phyloP scores from a whole-genome alignment of 2,113 vertebrate genomes.

The Anhinga rufa region DNA sequence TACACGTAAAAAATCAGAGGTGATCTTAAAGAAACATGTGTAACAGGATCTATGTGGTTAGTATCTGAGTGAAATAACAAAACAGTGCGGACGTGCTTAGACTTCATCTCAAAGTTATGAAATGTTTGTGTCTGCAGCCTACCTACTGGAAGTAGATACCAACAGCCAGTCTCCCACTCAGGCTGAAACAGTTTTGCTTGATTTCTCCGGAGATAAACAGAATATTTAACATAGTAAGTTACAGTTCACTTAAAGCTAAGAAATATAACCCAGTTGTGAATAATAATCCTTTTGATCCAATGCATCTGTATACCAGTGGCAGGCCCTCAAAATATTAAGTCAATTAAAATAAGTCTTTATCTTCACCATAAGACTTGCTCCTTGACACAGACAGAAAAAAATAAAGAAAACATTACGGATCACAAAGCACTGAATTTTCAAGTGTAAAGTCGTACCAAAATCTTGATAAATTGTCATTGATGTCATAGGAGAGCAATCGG shows the following conservation, averaged over 20 bases:
- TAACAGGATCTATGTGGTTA: background rate
- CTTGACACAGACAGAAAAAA: background rate
- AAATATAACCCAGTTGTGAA: background rate
- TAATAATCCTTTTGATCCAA: background rate
- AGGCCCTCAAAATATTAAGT: background rate
- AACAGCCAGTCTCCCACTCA: background rate
- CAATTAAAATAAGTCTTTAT: background rate
- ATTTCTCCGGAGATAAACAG: constrained; percentile 9
- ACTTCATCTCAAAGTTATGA: background rate
- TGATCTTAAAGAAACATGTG: background rate
- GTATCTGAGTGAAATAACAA: background rate
- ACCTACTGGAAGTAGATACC: background rate
- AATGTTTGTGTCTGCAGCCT: background rate
- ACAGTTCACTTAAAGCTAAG: background rate
- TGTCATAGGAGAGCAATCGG: constrained; percentile 75
- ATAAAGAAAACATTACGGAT: constrained; percentile 55
- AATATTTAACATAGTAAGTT: background rate
- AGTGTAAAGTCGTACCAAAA: constrained; percentile 96
- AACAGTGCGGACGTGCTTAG: background rate
- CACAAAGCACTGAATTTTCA: constrained; percentile 92
- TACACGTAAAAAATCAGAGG: background rate
- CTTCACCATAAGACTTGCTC: constrained; percentile 22
- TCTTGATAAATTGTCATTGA: constrained; percentile 81
- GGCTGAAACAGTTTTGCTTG: background rate
- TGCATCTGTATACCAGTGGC: background rate